These are phyloP conservation scores for Lasius platythorax DNA, from an alignment of 2,888 invertebrate genomes.

Conservation along the genomic window DNA sequence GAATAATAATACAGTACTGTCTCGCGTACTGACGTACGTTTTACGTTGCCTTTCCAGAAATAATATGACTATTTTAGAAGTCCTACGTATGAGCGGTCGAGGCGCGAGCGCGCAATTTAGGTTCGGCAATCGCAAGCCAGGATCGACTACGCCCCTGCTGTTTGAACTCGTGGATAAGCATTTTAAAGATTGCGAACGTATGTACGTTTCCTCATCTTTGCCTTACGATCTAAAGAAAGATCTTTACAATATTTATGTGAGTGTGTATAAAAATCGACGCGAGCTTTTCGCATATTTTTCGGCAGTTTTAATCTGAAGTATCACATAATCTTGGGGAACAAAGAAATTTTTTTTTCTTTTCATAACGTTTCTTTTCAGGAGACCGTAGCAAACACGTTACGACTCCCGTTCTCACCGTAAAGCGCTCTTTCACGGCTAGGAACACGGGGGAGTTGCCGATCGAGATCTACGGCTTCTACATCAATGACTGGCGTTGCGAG, in stretches of 20 bases:
- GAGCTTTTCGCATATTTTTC: not conserved
- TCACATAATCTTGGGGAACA: not conserved
- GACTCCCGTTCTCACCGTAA: conserved; percentile 90
- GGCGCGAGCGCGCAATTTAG: conserved; percentile 95
- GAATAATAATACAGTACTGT: not conserved
- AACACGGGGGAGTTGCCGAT: conserved; percentile 97
- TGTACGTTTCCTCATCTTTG: conserved; percentile 77
- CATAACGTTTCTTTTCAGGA: conserved; percentile 26
- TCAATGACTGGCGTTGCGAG: conserved; percentile 90
- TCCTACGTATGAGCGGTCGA: conserved; percentile 93
- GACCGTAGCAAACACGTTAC: conserved; percentile 80
- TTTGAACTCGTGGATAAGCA: conserved; percentile 93
- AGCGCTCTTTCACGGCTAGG: conserved; percentile 93
- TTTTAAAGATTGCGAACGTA: conserved; percentile 88
- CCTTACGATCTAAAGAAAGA: not conserved
- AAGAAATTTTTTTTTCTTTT: not conserved
- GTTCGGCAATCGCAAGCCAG: conserved; percentile 95
- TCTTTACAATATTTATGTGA: not conserved
- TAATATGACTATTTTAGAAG: conserved; percentile 97
- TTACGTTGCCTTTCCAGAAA: conserved; percentile 88
- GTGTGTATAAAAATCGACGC: too few species aligned
- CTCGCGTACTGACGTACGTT: not conserved
- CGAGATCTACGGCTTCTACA: conserved; percentile 89
- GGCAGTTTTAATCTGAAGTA: not conserved
- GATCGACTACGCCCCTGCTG: conserved; percentile 90